Conservation (phyloP, 2,888 invertebrate genomes). For the Helobdella robusta region DNA sequence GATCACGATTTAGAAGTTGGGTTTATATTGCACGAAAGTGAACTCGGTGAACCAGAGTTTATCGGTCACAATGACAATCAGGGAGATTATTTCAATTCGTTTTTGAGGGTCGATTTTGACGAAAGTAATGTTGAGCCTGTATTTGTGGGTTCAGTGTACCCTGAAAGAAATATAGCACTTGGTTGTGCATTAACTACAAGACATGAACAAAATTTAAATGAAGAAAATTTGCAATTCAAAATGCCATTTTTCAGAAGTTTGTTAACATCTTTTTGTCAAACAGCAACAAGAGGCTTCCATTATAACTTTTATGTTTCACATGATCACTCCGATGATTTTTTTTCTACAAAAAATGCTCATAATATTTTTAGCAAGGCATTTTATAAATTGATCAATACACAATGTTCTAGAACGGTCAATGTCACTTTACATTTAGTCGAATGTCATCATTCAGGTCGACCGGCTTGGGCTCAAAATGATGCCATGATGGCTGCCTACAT, state of each 20-base stretch:
- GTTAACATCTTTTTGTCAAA: slow-evolving; percentile 34
- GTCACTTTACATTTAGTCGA: slow-evolving; percentile 35
- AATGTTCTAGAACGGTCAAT: slow-evolving; percentile 30
- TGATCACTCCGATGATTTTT: slow-evolving; percentile 35
- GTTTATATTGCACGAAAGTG: slow-evolving; percentile 31
- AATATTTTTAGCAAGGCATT: slow-evolving; percentile 29
- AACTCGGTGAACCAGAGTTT: slow-evolving; percentile 29
- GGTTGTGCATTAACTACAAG: slow-evolving; percentile 35
- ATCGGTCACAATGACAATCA: slow-evolving; percentile 26
- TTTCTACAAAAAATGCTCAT: slow-evolving; percentile 29
- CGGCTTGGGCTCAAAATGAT: slow-evolving; percentile 38
- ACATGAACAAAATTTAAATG: slow-evolving; percentile 23
- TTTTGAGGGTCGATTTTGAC: slow-evolving; percentile 16
- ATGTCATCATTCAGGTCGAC: slow-evolving; percentile 33
- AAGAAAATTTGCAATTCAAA: slow-evolving; percentile 25
- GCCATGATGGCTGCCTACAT: slow-evolving; percentile 38
- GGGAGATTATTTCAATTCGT: slow-evolving; percentile 13
- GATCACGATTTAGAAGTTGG: slow-evolving; percentile 30
- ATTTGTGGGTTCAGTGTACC: slow-evolving; percentile 20
- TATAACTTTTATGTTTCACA: slow-evolving; percentile 36
- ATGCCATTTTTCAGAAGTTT: slow-evolving; percentile 35
- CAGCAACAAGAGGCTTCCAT: slow-evolving; percentile 32
- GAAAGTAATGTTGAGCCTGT: not conserved
- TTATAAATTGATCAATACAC: slow-evolving; percentile 15
- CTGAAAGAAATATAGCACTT: slow-evolving; percentile 31